Evolutionary conservation across 2,113 vertebrate genomes (phyloP).

Genomic region (Sciurus niger): DNA sequence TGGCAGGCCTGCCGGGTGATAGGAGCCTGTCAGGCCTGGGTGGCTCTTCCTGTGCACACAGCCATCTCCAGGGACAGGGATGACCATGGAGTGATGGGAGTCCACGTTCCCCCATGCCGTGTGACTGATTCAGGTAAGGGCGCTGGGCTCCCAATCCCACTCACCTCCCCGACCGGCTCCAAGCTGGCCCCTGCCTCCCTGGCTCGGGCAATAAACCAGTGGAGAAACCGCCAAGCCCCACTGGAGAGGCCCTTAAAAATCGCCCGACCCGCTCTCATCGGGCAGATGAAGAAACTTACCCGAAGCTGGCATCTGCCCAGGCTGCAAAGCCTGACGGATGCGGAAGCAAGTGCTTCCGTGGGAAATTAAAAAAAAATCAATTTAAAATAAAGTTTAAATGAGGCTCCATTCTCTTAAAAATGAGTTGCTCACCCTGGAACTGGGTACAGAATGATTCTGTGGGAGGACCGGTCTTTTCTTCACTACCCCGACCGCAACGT

Average conservation of each 20-base stretch:
- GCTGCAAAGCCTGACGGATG: background rate
- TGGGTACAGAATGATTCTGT: background rate
- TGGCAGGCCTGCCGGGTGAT: background rate
- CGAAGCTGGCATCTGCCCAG: background rate
- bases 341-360: background rate
- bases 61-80: background rate
- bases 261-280: too few relatives aligned
- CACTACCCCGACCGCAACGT: too few relatives aligned
- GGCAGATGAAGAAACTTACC: background rate
- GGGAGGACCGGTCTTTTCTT: background rate
- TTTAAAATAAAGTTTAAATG: slow-evolving; percentile 20
- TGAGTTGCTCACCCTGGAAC: background rate
- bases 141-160: background rate
- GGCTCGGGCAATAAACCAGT: background rate
- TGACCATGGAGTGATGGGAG: fast-evolving
- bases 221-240: background rate
- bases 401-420: background rate
- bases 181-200: fast-evolving
- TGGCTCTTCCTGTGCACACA: background rate
- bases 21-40: background rate
- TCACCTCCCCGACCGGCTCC: fast-evolving
- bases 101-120: too few relatives aligned
- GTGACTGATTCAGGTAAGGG: background rate
- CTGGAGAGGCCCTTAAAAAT: background rate
- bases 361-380: background rate